phyloP scores from a whole-genome alignment of 2,888 invertebrate genomes.

The Apamea anceps region DNA sequence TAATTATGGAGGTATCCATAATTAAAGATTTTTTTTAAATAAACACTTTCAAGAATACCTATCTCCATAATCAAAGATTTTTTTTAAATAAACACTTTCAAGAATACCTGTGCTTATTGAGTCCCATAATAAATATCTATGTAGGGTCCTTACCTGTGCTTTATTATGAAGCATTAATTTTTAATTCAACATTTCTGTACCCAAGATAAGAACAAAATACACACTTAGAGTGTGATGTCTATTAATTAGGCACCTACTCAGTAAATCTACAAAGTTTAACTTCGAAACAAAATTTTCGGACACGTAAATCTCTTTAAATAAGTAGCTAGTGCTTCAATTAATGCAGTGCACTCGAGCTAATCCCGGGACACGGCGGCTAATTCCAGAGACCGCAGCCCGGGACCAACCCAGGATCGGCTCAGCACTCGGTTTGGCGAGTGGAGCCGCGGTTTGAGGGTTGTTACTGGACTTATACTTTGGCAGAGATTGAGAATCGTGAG shows the following conservation, averaged over 20 bases:
- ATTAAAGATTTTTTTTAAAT: too few relatives aligned
- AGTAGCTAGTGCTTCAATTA: constrained; percentile 60
- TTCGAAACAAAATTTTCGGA: constrained; percentile 32
- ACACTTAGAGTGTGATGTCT: neutral
- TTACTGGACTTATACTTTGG: constrained; percentile 51
- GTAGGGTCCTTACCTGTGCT: neutral
- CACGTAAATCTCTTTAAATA: constrained; percentile 48
- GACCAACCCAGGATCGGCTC: constrained; percentile 32
- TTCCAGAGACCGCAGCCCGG: constrained; percentile 50
- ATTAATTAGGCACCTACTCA: neutral
- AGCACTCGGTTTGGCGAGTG: constrained; percentile 58
- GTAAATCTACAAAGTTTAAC: constrained; percentile 19
- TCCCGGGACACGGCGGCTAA: constrained; percentile 59
- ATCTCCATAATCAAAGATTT: too few relatives aligned
- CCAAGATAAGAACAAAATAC: neutral
- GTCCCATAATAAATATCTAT: too few relatives aligned
- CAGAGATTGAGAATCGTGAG: constrained; percentile 24
- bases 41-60: too few relatives aligned
- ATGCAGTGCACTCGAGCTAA: constrained; percentile 59
- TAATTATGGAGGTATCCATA: too few relatives aligned
- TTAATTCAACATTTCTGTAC: neutral
- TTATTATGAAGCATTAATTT: neutral
- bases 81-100: too few relatives aligned
- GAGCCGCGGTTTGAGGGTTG: constrained; percentile 58
- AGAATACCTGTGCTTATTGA: too few relatives aligned